Evolutionary conservation across 2,797 vertebrate genomes (phyloP), one percentile per base, ranked within the genome.

Genomic region (Silurus lanzhouensis): DNA sequence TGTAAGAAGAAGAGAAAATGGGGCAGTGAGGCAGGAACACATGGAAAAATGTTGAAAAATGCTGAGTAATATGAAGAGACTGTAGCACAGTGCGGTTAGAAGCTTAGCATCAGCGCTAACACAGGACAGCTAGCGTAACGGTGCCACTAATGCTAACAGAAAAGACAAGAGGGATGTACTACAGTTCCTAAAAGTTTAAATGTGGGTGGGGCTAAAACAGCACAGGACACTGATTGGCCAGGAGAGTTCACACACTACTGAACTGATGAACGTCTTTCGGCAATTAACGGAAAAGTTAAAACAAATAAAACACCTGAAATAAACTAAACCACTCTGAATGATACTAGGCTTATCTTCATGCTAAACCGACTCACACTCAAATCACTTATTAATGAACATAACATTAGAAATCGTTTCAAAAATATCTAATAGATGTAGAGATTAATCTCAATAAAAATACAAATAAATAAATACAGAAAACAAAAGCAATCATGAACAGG

Each of bases 51-150:
- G 71, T 57, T 85, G 88, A 85, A 88, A 88, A 88, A 74, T 6
- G 71, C 64, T 85, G 84, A 64, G 57, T 79, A 81, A 87, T 72
- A 82, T 63, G 72, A 84, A 52, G 74, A 82, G 88, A 87, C 82
- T 89, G 84, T 85, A 82, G 64, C 72, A 82, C 81, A 83, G 82
- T 85, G 81, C 72, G 86, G 58, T 86, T 38, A 79, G 79, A 84
- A 77, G 71, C 67, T 22, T 61, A 61, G 76, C 14, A 66, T 14
- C 57, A 71, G 58, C 4, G 27, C 27, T 84, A 68, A 77, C 58
- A 74, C 22, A 27, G 48, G 48, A 64, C 60, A 52, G 44, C 44
- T 63, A 72, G 66, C 57, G 31, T n/a, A 25, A 38, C 17, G 6
- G 6, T 58, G 44, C 14, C 66, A 63, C 57, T 14, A 52, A 20